Percentiles rank a stretch among this genome's conserved stretches.
These are phyloP conservation scores for Cryptotermes secundus DNA, from an alignment of 1,140 invertebrate genomes.

Conservation along the genomic window DNA sequence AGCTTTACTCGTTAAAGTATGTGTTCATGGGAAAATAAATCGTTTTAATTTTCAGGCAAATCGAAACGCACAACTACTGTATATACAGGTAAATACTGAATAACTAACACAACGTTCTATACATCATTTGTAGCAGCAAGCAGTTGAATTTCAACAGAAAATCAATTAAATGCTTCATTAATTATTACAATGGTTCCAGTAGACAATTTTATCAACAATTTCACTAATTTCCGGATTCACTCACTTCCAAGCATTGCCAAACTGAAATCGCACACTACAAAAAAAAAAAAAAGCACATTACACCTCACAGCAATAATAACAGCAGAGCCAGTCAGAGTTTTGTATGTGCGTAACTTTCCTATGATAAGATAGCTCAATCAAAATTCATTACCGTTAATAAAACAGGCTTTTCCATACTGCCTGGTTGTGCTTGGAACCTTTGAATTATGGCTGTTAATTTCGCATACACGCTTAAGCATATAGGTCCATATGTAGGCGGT, in stretches of 20 bases:
- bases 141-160: not conserved
- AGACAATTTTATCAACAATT: not conserved
- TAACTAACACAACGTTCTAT: not conserved
- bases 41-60: not conserved
- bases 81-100: not conserved
- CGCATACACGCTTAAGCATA: conserved; percentile 11
- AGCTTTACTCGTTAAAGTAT: too few relatives aligned
- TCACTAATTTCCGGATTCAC: not conserved
- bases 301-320: not conserved
- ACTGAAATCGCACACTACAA: not conserved
- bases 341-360: not conserved
- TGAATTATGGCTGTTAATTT: conserved; percentile 20
- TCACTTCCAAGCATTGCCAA: not conserved
- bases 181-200: not conserved
- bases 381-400: conserved; percentile 16
- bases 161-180: conserved; percentile 10
- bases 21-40: too few relatives aligned
- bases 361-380: conserved; percentile 5
- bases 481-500: not conserved
- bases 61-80: not conserved
- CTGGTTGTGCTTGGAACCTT: not conserved
- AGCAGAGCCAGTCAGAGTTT: not conserved
- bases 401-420: not conserved
- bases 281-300: not conserved
- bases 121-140: not conserved